Evolutionary conservation across 2,113 vertebrate genomes (phyloP).

Genomic region (Caracal caracal): DNA sequence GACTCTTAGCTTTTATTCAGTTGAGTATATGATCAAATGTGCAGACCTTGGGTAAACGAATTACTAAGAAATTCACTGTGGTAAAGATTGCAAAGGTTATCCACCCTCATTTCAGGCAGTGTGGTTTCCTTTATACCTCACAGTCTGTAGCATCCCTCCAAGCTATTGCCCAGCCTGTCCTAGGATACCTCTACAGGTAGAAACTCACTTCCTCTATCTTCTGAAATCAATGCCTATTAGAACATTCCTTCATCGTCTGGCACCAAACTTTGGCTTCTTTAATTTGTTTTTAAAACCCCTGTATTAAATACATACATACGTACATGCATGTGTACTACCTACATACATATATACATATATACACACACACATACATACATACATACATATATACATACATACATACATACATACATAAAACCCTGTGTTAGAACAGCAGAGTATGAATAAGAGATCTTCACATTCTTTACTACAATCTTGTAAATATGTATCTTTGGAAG

Average conservation of each 20-base stretch:
- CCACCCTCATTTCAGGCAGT: background rate
- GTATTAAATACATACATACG: background rate
- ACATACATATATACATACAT: accelerated
- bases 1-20: background rate
- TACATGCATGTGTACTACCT: no score
- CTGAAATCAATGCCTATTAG: background rate
- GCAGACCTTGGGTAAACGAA: background rate
- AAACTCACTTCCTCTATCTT: background rate
- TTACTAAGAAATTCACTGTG: background rate
- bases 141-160: background rate
- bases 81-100: background rate
- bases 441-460: background rate
- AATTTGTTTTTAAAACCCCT: background rate
- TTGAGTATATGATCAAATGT: background rate
- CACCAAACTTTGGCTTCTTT: background rate
- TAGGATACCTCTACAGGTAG: background rate
- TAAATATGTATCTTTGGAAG: background rate
- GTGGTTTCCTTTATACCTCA: background rate
- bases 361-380: no score
- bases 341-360: no score
- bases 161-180: background rate
- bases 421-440: background rate
- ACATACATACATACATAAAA: background rate
- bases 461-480: background rate
- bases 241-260: background rate